A percentile compares a stretch with the other conserved stretches of the same genome.
These are phyloP conservation scores for Macrosiphum euphorbiae DNA, from an alignment of 2,888 invertebrate species.

Conservation along the genomic window DNA sequence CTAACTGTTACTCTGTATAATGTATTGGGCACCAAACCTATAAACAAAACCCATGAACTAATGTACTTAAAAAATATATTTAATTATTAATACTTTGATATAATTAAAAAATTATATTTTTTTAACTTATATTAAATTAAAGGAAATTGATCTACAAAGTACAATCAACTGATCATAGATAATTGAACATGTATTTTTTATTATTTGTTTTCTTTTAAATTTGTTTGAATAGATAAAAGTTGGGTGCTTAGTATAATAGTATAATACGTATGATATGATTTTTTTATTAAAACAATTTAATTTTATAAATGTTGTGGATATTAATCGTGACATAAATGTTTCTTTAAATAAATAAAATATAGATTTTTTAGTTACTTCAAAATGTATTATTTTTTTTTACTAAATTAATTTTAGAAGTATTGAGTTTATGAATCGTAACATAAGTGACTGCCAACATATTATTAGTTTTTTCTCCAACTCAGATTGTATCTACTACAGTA, in stretches of 20 bases:
- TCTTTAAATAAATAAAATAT: background rate
- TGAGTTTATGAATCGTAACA: background rate
- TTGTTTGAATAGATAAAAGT: background rate
- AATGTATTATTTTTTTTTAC: background rate
- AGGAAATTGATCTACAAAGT: background rate
- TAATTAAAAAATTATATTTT: background rate
- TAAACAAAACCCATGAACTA: conserved; percentile 65
- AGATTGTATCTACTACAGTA: background rate
- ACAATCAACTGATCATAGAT: background rate
- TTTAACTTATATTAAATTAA: background rate
- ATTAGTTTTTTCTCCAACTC: background rate
- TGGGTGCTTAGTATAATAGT: background rate
- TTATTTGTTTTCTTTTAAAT: background rate
- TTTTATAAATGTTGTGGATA: background rate
- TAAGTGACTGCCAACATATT: background rate
- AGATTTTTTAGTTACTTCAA: background rate
- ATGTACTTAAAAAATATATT: conserved; percentile 43
- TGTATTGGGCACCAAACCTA: conserved; percentile 93
- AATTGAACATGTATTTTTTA: background rate
- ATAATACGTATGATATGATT: background rate
- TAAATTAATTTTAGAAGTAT: background rate
- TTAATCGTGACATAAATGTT: background rate
- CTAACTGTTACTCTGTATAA: conserved; percentile 96
- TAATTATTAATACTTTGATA: conserved; percentile 25
- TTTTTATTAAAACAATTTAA: background rate